Base-by-base conservation (phyloP, 2,797 vertebrate species). In the Channallabes apus region DNA sequence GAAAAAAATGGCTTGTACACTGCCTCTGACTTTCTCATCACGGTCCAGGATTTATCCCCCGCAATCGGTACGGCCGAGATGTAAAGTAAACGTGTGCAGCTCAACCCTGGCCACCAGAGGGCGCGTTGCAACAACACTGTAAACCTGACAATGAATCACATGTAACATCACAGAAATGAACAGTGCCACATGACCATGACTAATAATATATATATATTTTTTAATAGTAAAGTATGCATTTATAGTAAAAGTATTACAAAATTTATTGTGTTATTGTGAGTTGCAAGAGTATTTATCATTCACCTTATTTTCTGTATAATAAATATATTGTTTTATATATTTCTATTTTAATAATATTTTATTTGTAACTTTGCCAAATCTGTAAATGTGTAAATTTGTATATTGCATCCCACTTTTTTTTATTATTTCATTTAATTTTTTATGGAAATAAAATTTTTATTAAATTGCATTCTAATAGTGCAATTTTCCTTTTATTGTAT, bases 101-200 rank as follows among this genome's bases (percentile, higher is more conserved):
- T 7, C 35, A 61, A 2, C 24, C 41, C 8, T 80, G 77, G 68
- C 86, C 88, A 51, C 62, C 41, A 85, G 88, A 32, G 79, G 64
- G 77, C 6, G 6, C 6, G 56, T 56, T 38, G 56, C 11, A 7
- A 46, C 35, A 64, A n/a, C 12, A 27, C 59, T 11, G 73, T 17
- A 27, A 24, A 22, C 18, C 8, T 54, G 22, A n/a, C 71, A 73
- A 22, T 15, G 46, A 75, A n/a, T 41, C 71, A n/a, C 69, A 41
- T 20, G 17, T 2, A 27, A 24, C n/a, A 12, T 35, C 4, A 77
- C 75, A 7, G 6, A n/a, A 41, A 46, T 2, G 32, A 7, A 2
- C 58, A 41, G 59, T 8, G 35, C 24, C 78, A 65, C 78, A 20
- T 20, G 78, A 41, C 22, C 38, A 64, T 24, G 29, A 35, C 18